Conservation (phyloP, 1,140 invertebrate genomes). For the Hylyphantes graminicola region DNA sequence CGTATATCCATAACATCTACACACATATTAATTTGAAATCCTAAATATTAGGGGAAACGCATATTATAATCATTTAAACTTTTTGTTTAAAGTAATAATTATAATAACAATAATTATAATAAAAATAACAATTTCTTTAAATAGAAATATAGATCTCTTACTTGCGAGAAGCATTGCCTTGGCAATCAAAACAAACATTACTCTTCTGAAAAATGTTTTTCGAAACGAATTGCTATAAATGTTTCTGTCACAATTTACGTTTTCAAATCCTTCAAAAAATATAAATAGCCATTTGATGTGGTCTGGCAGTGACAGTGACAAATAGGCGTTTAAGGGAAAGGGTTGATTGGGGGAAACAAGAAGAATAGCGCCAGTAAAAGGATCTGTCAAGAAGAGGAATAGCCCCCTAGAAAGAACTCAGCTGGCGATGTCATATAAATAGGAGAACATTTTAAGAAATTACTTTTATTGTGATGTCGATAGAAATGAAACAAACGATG, state of each 20-base stretch:
- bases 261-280: conserved; percentile 8
- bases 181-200: neutral
- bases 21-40: too few relatives aligned
- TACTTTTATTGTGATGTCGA: conserved; percentile 24
- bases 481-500: too few relatives aligned
- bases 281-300: conserved; percentile 34
- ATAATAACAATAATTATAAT: too few relatives aligned
- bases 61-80: too few relatives aligned
- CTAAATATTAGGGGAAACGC: too few relatives aligned
- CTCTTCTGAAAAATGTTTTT: conserved; percentile 11
- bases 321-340: conserved; percentile 23
- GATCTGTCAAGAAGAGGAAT: conserved; percentile 34
- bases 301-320: conserved; percentile 33
- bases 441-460: conserved; percentile 17
- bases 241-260: conserved; percentile 35
- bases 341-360: conserved; percentile 25
- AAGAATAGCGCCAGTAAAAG: conserved; percentile 15
- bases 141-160: too few relatives aligned
- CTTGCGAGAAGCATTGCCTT: too few relatives aligned
- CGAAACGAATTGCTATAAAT: conserved; percentile 26
- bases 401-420: conserved; percentile 19
- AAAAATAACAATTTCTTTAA: too few relatives aligned
- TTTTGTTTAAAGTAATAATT: too few relatives aligned
- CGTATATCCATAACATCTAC: too few relatives aligned
- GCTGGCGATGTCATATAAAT: conserved; percentile 21